A percentile compares a stretch with the other conserved stretches of the same genome.
Evolutionary conservation across 2,888 invertebrate species (phyloP).

Genomic region (Synanthedon formicaeformis): DNA sequence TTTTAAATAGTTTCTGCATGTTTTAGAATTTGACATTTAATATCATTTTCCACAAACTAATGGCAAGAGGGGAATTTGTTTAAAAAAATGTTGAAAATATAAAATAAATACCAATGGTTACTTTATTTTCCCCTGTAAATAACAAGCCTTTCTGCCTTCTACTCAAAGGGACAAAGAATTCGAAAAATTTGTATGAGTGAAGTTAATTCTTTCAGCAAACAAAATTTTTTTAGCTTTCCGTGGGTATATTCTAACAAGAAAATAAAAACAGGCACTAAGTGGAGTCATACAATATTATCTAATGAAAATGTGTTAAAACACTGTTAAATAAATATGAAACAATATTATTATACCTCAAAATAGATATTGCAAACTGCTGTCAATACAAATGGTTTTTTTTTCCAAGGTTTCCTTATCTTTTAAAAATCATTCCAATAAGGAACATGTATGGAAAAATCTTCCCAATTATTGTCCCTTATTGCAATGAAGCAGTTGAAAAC

Average conservation of each 20-base stretch:
- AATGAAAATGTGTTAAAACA: conserved; percentile 10
- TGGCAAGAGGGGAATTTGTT: no score
- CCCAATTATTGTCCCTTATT: conserved; percentile 11
- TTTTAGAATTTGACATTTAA: no score
- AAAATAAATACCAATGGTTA: no score
- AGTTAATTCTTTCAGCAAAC: neutral
- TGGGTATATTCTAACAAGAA: neutral
- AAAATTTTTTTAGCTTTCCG: neutral
- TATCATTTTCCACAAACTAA: no score
- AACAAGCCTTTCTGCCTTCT: no score
- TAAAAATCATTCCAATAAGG: conserved; percentile 35
- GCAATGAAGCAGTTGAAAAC: conserved; percentile 26
- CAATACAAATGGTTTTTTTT: conserved; percentile 39
- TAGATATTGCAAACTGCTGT: conserved; percentile 60
- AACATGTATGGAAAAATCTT: conserved; percentile 11
- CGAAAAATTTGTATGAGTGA: neutral
- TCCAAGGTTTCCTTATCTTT: conserved; percentile 43
- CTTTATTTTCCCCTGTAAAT: no score
- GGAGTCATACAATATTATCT: conserved; percentile 9
- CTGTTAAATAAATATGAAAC: conserved; percentile 31
- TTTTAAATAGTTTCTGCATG: no score
- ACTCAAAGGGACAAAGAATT: neutral
- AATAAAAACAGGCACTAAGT: conserved; percentile 6
- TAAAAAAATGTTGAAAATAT: no score
- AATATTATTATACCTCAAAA: conserved; percentile 26